Conservation (phyloP, 1,140 invertebrate species). For the Agrypnia vestita region DNA sequence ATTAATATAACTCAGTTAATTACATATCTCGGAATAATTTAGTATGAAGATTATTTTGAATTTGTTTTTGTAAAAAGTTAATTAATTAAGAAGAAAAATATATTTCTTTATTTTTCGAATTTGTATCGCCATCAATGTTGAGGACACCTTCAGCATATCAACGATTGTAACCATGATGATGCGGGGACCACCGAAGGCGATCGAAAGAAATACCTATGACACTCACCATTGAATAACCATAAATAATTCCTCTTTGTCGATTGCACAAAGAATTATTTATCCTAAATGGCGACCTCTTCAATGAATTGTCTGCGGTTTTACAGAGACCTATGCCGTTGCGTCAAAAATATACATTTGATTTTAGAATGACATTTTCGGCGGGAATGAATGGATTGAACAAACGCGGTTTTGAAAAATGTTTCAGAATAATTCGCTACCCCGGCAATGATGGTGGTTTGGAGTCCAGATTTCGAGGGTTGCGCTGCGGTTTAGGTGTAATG, state of each 20-base stretch:
- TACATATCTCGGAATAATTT: too few relatives aligned
- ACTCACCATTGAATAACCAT: slow-evolving; percentile 44
- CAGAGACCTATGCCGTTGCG: slow-evolving; percentile 11
- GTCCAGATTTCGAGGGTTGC: neutral
- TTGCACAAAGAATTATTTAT: slow-evolving; percentile 41
- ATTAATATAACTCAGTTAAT: too few relatives aligned
- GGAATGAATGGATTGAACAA: too few relatives aligned
- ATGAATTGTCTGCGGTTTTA: slow-evolving; percentile 34
- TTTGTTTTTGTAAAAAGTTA: too few relatives aligned
- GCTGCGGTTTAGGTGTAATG: neutral
- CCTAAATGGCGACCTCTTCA: slow-evolving; percentile 23
- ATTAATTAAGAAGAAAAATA: too few relatives aligned
- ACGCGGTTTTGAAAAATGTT: neutral
- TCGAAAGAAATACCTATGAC: slow-evolving; percentile 17
- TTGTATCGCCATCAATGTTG: too few relatives aligned
- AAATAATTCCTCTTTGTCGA: slow-evolving; percentile 40
- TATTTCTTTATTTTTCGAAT: too few relatives aligned
- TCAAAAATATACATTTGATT: slow-evolving; percentile 21
- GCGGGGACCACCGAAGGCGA: slow-evolving; percentile 40
- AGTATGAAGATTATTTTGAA: too few relatives aligned
- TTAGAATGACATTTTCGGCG: neutral
- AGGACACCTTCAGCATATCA: neutral
- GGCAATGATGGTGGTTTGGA: neutral
- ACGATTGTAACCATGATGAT: slow-evolving; percentile 17
- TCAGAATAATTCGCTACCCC: neutral